These are phyloP conservation scores for Platysternon megacephalum DNA, from an alignment of 2,113 vertebrate species.

Conservation along the genomic window DNA sequence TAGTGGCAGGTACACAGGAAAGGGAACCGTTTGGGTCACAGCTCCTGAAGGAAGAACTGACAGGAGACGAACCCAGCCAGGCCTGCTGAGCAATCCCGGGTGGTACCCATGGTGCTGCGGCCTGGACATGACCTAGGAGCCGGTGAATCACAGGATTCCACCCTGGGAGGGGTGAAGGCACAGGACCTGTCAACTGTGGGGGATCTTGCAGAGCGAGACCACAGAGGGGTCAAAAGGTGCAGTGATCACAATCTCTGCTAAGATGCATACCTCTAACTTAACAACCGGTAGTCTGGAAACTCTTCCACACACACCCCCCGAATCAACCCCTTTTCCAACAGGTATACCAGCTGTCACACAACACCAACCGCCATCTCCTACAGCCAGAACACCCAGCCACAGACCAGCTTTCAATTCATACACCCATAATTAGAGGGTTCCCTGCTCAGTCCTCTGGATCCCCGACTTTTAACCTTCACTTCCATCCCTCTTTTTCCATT, in stretches of 20 bases:
- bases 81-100: background rate
- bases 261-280: background rate
- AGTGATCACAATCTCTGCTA: background rate
- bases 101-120: background rate
- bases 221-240: too few relatives aligned
- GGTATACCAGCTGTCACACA: too few relatives aligned
- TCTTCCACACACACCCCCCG: accelerated
- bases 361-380: too few relatives aligned
- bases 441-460: too few relatives aligned
- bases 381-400: too few relatives aligned
- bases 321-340: background rate
- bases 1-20: background rate
- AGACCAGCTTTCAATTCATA: too few relatives aligned
- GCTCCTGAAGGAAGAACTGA: background rate
- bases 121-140: background rate
- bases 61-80: background rate
- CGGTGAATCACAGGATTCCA: background rate
- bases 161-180: too few relatives aligned
- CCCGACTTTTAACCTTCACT: too few relatives aligned
- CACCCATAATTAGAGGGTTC: too few relatives aligned
- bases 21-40: background rate
- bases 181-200: too few relatives aligned
- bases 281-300: background rate
- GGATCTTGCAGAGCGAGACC: too few relatives aligned
- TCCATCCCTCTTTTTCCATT: too few relatives aligned